phyloP scores from a whole-genome alignment of 2,113 vertebrate genomes.

The Rattus norvegicus region GRCr8 NC_086032.1:18686501-18687000 shows the following conservation, averaged over 20 bases:
- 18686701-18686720: background rate
- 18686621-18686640: background rate
- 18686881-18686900: background rate
- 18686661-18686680: background rate
- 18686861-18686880: background rate
- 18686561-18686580: background rate
- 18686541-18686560: background rate
- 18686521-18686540: background rate
- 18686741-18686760: background rate
- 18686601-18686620: background rate
- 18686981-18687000: background rate
- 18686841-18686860: background rate
- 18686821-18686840: background rate
- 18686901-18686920: background rate
- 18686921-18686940: background rate
- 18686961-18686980: background rate
- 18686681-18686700: background rate
- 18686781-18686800: background rate
- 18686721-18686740: background rate
- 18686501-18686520: background rate
- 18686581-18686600: background rate
- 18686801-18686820: background rate
- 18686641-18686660: background rate
- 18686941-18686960: background rate
- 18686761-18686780: background rate